Evolutionary conservation across 1,140 invertebrate genomes (phyloP).

Genomic region (Drosophila subpulchrella): DNA sequence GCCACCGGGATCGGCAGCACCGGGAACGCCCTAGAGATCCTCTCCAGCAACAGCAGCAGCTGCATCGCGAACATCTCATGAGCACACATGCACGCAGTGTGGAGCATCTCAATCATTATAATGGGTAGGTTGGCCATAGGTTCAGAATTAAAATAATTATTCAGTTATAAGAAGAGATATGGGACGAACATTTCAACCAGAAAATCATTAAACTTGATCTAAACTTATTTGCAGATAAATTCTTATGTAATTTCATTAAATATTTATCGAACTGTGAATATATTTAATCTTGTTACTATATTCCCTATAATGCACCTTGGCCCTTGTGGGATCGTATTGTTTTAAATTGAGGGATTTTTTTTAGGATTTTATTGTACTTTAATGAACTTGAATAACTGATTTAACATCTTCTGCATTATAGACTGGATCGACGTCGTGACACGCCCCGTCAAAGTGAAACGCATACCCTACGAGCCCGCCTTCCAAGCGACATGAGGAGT

Average conservation of each 20-base stretch:
- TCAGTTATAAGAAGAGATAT: no score
- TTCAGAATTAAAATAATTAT: no score
- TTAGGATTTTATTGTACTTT: no score
- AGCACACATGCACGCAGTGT: constrained; percentile 76
- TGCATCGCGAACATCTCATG: constrained; percentile 66
- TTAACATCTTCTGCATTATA: constrained; percentile 3
- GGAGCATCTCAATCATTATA: constrained; percentile 80
- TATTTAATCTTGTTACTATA: no score
- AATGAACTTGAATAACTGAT: neutral
- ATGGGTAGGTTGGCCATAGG: constrained; percentile 56
- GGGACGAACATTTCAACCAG: no score
- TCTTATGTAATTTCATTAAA: no score
- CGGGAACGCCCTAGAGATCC: constrained; percentile 53
- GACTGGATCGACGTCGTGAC: constrained; percentile 69
- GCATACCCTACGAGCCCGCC: constrained; percentile 66
- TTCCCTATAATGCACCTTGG: no score
- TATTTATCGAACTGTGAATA: no score
- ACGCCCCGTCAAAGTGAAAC: constrained; percentile 55
- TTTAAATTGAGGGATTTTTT: no score
- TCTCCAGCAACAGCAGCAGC: constrained; percentile 72
- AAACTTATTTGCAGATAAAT: no score
- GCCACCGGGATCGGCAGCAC: constrained; percentile 67
- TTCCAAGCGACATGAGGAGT: constrained; percentile 86
- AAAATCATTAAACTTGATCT: no score
- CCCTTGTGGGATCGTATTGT: no score